These are phyloP conservation scores for Neodon shergylaensis DNA, from an alignment of 2,113 vertebrate species.

Conservation along the genomic window DNA sequence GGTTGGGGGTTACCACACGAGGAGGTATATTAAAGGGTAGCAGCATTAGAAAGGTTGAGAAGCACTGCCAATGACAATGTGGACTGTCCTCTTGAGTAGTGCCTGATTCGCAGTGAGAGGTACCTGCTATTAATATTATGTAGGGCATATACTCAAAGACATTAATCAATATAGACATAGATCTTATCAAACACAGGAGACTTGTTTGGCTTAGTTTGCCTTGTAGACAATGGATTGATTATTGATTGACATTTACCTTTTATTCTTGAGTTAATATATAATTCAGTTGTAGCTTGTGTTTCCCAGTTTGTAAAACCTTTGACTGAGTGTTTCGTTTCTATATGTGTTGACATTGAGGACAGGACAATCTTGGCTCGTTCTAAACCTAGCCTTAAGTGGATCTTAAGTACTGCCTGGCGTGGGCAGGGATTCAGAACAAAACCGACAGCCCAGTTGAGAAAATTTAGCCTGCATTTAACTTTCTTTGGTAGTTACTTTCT, in stretches of 20 bases:
- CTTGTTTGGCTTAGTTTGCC: not conserved
- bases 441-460: not conserved
- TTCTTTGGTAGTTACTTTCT: not conserved
- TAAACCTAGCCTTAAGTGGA: not conserved
- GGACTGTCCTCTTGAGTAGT: not conserved
- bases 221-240: not conserved
- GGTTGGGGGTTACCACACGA: not conserved
- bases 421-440: not conserved
- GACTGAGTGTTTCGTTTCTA: not conserved
- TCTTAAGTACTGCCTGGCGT: not conserved
- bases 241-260: not conserved
- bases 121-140: not conserved
- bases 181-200: not conserved
- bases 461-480: not conserved
- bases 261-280: constrained; percentile 25
- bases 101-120: not conserved
- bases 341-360: not conserved
- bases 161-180: not conserved
- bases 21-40: not conserved
- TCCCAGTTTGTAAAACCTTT: not conserved
- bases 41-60: not conserved
- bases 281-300: not conserved
- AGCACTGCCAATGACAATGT: not conserved
- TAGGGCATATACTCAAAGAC: not conserved
- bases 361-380: not conserved